phyloP scores from a whole-genome alignment of 53 echinoderm and acorn worm species.

The Paracentrotus lividus region DNA sequence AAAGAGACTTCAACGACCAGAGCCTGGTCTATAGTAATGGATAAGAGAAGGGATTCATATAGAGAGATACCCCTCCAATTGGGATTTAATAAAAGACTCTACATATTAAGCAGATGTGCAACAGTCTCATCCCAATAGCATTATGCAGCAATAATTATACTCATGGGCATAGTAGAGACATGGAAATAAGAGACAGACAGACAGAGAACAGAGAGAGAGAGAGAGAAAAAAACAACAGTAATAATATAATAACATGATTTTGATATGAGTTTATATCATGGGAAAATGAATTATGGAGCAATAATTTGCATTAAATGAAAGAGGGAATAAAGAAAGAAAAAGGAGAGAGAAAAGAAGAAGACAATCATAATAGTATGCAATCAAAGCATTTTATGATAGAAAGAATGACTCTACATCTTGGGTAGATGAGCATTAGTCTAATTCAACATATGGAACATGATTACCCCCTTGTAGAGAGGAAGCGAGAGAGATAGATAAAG shows the following conservation, averaged over 20 bases:
- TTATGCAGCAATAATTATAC: no score
- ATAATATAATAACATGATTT: no score
- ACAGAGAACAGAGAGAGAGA: background rate
- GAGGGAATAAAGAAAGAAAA: background rate
- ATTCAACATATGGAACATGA: background rate
- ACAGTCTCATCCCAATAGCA: no score
- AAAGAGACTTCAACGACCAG: no score
- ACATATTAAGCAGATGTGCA: background rate
- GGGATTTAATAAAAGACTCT: background rate
- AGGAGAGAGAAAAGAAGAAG: background rate
- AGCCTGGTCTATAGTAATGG: no score
- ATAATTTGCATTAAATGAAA: no score
- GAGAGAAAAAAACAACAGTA: background rate
- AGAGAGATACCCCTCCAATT: no score
- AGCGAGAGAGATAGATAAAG: background rate
- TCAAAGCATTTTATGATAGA: background rate
- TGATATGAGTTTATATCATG: no score
- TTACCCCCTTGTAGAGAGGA: background rate
- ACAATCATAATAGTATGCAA: no score
- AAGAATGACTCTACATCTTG: background rate
- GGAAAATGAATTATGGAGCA: no score
- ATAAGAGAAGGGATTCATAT: no score
- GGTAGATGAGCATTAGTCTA: background rate
- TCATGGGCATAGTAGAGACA: no score
- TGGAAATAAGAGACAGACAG: background rate